These are phyloP conservation scores for Empidonax alnorum DNA, from an alignment of 2,113 vertebrate species.

Conservation along the genomic window DNA sequence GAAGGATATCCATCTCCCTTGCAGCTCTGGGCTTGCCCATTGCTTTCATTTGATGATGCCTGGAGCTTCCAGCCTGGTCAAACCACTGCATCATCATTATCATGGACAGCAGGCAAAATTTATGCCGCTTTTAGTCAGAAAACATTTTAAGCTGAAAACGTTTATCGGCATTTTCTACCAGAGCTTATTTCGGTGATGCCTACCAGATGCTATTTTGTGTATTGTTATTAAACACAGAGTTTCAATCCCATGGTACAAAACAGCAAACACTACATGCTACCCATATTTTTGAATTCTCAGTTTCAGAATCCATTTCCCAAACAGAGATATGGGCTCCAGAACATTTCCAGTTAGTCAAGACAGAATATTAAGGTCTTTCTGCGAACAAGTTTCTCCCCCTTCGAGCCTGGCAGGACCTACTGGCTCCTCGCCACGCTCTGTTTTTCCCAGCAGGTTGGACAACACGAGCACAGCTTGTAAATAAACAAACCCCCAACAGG, in stretches of 20 bases:
- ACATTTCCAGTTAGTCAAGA: background rate
- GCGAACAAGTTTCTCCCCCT: background rate
- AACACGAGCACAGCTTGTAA: conserved; percentile 9
- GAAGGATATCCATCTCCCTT: background rate
- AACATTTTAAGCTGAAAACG: background rate
- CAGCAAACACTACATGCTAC: conserved; percentile 12
- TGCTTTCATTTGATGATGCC: background rate
- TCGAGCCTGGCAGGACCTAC: background rate
- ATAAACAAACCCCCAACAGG: conserved; percentile 40
- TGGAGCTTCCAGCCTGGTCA: background rate
- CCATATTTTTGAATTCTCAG: conserved; percentile 18
- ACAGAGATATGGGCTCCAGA: background rate
- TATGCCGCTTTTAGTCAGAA: background rate
- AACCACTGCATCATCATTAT: conserved; percentile 7
- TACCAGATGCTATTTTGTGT: conserved; percentile 55
- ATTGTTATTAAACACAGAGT: conserved; percentile 62
- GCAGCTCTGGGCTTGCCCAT: background rate
- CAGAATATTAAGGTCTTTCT: conserved; percentile 6
- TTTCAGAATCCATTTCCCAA: conserved; percentile 24
- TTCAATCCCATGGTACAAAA: background rate
- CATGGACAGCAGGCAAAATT: background rate
- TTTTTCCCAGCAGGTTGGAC: conserved; percentile 45
- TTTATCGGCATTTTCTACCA: background rate
- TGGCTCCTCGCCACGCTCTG: conserved; percentile 25
- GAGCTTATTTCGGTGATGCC: conserved; percentile 6